phyloP scores from a whole-genome alignment of 1,140 invertebrate genomes.

The Polyergus mexicanus region DNA sequence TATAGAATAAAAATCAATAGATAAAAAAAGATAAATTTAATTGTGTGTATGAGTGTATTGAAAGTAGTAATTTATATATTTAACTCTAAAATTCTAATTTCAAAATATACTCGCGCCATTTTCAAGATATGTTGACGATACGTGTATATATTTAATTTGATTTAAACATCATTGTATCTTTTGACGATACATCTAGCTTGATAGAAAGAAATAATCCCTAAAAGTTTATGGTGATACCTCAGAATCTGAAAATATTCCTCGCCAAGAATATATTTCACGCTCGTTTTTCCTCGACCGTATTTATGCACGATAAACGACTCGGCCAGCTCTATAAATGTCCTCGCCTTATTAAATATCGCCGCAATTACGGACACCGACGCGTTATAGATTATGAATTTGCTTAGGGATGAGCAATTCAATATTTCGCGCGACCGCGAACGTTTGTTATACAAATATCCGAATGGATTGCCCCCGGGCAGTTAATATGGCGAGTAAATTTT shows the following conservation, averaged over 20 bases:
- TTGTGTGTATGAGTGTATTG: not conserved
- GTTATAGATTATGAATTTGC: slow-evolving; percentile 67
- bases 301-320: slow-evolving; percentile 4
- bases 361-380: slow-evolving; percentile 14
- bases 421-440: slow-evolving; percentile 54
- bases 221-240: not conserved
- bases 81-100: not conserved
- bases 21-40: not conserved
- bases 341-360: slow-evolving; percentile 40
- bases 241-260: not conserved
- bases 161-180: not conserved
- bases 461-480: slow-evolving; percentile 52
- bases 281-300: not conserved
- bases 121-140: not conserved
- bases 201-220: slow-evolving; percentile 8
- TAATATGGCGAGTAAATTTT: slow-evolving; percentile 72
- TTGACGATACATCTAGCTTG: not conserved
- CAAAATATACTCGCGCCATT: not conserved
- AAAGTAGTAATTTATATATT: not conserved
- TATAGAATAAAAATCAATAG: not conserved
- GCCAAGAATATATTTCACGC: not conserved
- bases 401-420: slow-evolving; percentile 55
- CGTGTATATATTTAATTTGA: not conserved
- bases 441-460: slow-evolving; percentile 71
- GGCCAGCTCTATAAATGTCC: slow-evolving; percentile 3